Conservation (phyloP, 2,113 vertebrate species). For the Lethenteron camtschaticum region DNA sequence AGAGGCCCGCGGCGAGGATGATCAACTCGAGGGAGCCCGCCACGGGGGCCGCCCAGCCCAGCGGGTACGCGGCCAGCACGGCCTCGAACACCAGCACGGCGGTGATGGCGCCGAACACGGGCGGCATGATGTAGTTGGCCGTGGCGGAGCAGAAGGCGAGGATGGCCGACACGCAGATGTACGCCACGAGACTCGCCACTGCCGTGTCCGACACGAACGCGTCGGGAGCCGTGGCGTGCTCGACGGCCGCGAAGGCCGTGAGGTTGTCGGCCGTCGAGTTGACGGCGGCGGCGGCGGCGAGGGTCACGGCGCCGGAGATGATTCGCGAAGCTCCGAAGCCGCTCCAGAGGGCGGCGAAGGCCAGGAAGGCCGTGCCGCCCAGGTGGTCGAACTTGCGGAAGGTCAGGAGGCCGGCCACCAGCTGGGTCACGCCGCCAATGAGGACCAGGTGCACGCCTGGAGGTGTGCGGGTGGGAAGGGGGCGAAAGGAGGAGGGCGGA, state of each 20-base stretch:
- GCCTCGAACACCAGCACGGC: conserved; percentile 47
- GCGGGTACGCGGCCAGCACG: conserved; percentile 21
- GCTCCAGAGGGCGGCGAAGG: conserved; percentile 50
- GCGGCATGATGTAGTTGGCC: conserved; percentile 60
- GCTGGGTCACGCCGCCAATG: conserved; percentile 44
- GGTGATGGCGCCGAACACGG: conserved; percentile 48
- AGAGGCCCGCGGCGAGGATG: conserved; percentile 40
- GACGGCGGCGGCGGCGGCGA: conserved; percentile 10
- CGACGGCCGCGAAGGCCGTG: neutral
- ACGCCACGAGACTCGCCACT: conserved; percentile 40
- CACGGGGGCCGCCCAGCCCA: conserved; percentile 34
- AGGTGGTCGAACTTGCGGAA: conserved; percentile 61
- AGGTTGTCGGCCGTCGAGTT: rapidly evolving
- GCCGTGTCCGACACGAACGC: conserved; percentile 23
- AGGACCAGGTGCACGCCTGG: conserved; percentile 54
- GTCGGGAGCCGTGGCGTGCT: neutral
- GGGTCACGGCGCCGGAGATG: conserved; percentile 18
- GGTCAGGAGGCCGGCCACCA: conserved; percentile 45
- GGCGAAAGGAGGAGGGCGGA: neutral
- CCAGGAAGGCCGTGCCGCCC: conserved; percentile 41
- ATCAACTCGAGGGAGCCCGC: conserved; percentile 35
- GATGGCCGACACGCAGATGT: conserved; percentile 39
- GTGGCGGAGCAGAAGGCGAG: conserved; percentile 58
- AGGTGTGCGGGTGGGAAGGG: neutral
- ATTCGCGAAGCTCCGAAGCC: conserved; percentile 48